phyloP scores from a whole-genome alignment of 2,888 invertebrate species.

The Metopia argyrocephala region DNA sequence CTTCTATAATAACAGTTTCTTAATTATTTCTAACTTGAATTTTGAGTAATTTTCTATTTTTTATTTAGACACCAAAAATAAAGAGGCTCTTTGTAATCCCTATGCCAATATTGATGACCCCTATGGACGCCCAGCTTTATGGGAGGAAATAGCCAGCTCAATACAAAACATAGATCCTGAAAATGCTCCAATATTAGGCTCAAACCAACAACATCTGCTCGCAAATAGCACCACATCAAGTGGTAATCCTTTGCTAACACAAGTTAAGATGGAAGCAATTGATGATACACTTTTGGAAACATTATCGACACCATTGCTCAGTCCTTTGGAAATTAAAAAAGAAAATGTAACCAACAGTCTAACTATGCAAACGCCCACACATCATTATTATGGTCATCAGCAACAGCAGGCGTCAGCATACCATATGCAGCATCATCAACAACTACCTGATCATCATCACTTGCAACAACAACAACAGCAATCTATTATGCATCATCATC shows the following conservation, averaged over 20 bases:
- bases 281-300: slow-evolving; percentile 82
- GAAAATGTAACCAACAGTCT: slow-evolving; percentile 79
- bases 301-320: slow-evolving; percentile 85
- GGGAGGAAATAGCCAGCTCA: slow-evolving; percentile 95
- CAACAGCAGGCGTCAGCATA: slow-evolving; percentile 71
- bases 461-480: slow-evolving; percentile 67
- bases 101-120: slow-evolving; percentile 84
- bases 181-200: slow-evolving; percentile 91
- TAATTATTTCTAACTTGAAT: neutral
- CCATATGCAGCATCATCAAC: slow-evolving; percentile 69
- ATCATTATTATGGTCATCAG: slow-evolving; percentile 69
- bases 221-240: slow-evolving; percentile 23
- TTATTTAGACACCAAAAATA: slow-evolving; percentile 76
- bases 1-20: no score
- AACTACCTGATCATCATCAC: slow-evolving; percentile 65
- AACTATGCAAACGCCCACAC: slow-evolving; percentile 72
- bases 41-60: neutral
- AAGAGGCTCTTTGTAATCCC: slow-evolving; percentile 76
- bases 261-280: slow-evolving; percentile 89
- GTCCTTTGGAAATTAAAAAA: slow-evolving; percentile 89
- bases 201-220: slow-evolving; percentile 70
- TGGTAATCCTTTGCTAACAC: slow-evolving; percentile 74
- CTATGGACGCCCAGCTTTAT: slow-evolving; percentile 91
- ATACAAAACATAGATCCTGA: slow-evolving; percentile 94
- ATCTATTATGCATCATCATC: slow-evolving; percentile 67